Base-by-base conservation (phyloP, 2,888 invertebrate species). In the Agonopterix heracliana region DNA sequence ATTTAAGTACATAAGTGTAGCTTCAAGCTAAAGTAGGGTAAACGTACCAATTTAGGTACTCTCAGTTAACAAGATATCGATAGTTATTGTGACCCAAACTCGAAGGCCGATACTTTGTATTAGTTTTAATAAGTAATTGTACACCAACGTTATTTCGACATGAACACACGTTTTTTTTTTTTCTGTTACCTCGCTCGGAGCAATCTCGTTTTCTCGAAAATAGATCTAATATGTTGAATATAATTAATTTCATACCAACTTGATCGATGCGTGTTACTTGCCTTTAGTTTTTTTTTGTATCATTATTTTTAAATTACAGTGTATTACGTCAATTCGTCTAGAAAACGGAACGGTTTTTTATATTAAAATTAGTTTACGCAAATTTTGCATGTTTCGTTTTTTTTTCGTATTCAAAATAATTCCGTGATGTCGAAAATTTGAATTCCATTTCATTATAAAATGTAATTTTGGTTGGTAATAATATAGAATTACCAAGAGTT, bases 151-250 rank as follows among this genome's bases (percentile, higher is more conserved):
- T 82, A 85, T 85, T 86, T 83, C 83, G 63, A 72, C 80, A 81
- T 75, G 81, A 81, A 81, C 81, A 84, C 81, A 71, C 60, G 79
- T 81, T 72, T 70, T 76, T 76, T 81, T 70, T 75, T 65, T 64
- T 60, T 61, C 72, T 69, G n/a, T n/a, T 70, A 68, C 67, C 71
- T 69, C 74, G 78, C 78, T 78, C 61, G 56, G 54, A 77, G 78
- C 84, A 78, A 81, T 81, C 84, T 84, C 74, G 83, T 86, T 86
- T 85, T 81, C 84, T 84, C 81, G 77, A 85, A 86, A 86, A 86
- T 79, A 82, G 81, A 82, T 81, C 83, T 84, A 81, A 85, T 85
- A 84, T 78, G 81, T 81, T 78, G 80, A 80, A 84, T 79, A 81
- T 84, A 86, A 86, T 86, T 86, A 85, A 84, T 85, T 83, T 82